Evolutionary conservation across 2,797 vertebrate genomes (phyloP).

Genomic region (Eleutherodactylus coqui): DNA sequence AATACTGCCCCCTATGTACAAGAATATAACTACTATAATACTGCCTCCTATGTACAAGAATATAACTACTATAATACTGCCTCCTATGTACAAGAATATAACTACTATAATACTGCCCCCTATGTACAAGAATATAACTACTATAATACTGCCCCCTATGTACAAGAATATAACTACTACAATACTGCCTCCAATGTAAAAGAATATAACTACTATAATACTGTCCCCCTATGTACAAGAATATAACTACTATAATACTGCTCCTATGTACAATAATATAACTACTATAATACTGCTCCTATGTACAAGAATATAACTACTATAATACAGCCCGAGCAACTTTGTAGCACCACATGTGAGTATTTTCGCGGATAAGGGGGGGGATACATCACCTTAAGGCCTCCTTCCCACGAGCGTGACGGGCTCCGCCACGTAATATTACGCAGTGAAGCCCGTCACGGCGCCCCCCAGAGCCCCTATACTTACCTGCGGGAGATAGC

Average conservation of each 20-base stretch:
- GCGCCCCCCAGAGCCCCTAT: too few relatives aligned
- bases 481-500: too few relatives aligned
- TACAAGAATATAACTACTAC: neutral
- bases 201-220: neutral
- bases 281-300: neutral
- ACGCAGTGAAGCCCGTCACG: too few relatives aligned
- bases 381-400: too few relatives aligned
- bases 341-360: too few relatives aligned
- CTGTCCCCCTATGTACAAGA: too few relatives aligned
- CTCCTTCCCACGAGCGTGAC: too few relatives aligned
- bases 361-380: too few relatives aligned
- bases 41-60: constrained; percentile 7
- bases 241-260: neutral
- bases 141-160: neutral
- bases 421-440: too few relatives aligned
- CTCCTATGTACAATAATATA: neutral
- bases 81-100: neutral
- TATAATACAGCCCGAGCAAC: too few relatives aligned
- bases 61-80: constrained; percentile 6
- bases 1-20: constrained; percentile 5
- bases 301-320: constrained; percentile 2
- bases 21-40: constrained; percentile 21
- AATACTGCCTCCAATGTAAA: neutral
- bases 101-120: neutral
- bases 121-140: neutral